Conservation (phyloP, 1,140 invertebrate species). For the Drosophila chauvacae region DNA sequence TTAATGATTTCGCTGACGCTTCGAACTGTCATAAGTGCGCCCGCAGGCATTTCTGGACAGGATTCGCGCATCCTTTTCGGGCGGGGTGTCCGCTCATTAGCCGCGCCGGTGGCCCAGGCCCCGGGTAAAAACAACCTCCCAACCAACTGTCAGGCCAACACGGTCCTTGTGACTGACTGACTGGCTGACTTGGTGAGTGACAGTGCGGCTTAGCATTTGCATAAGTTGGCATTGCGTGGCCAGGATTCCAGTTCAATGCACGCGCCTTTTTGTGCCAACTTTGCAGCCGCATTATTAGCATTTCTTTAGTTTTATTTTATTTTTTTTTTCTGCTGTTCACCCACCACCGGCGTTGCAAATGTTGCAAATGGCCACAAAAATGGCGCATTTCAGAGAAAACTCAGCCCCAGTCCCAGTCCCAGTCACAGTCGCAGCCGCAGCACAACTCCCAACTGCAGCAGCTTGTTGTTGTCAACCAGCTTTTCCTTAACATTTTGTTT, state of each 20-base stretch:
- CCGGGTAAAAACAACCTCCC: conserved; percentile 3
- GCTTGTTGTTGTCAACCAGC: conserved; percentile 51
- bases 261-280: conserved; percentile 57
- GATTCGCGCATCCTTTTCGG: conserved; percentile 24
- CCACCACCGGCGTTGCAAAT: conserved; percentile 53
- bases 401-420: conserved; percentile 13
- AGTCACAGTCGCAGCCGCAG: conserved; percentile 1
- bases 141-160: conserved; percentile 38
- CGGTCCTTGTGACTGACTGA: conserved; percentile 23
- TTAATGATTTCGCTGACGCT: conserved; percentile 84
- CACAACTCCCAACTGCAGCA: conserved; percentile 25
- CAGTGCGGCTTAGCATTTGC: conserved; percentile 63
- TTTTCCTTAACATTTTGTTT: conserved; percentile 32
- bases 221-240: conserved; percentile 64
- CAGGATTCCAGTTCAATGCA: conserved; percentile 72
- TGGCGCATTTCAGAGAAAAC: conserved; percentile 71
- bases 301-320: conserved; percentile 58
- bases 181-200: conserved; percentile 29
- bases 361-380: conserved; percentile 80
- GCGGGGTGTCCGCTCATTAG: conserved; percentile 68
- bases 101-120: conserved; percentile 9
- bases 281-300: conserved; percentile 80
- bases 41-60: conserved; percentile 67
- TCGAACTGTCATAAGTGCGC: conserved; percentile 84
- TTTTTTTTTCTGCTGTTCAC: conserved; percentile 39